Conservation (phyloP, 2,113 vertebrate species). For the Gulo gulo region DNA sequence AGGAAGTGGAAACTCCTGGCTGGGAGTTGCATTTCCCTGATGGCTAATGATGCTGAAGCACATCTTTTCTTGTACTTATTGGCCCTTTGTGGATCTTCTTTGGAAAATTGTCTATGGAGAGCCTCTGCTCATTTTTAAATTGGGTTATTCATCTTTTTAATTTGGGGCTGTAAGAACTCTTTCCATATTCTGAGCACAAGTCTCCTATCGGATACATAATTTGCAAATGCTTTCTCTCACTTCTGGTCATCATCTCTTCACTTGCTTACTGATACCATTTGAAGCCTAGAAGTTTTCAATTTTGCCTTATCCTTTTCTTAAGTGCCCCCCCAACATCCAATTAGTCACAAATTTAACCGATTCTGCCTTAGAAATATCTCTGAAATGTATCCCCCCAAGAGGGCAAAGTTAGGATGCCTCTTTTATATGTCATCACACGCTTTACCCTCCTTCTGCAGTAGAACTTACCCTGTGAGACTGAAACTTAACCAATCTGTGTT, state of each 20-base stretch:
- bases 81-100: neutral
- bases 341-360: neutral
- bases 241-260: neutral
- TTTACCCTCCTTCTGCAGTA: neutral
- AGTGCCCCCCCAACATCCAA: neutral
- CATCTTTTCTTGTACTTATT: neutral
- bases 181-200: neutral
- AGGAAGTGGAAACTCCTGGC: neutral
- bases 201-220: neutral
- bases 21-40: neutral
- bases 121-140: neutral
- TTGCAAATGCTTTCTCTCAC: neutral
- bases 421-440: neutral
- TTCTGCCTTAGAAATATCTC: neutral
- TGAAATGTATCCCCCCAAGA: neutral
- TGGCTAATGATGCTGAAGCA: neutral
- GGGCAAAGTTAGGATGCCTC: neutral
- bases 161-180: neutral
- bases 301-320: neutral
- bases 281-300: neutral
- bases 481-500: neutral
- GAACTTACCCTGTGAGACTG: neutral
- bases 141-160: neutral
- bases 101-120: neutral
- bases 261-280: neutral